phyloP scores from a whole-genome alignment of 2,888 invertebrate species.

The Cartodere bifasciata region DNA sequence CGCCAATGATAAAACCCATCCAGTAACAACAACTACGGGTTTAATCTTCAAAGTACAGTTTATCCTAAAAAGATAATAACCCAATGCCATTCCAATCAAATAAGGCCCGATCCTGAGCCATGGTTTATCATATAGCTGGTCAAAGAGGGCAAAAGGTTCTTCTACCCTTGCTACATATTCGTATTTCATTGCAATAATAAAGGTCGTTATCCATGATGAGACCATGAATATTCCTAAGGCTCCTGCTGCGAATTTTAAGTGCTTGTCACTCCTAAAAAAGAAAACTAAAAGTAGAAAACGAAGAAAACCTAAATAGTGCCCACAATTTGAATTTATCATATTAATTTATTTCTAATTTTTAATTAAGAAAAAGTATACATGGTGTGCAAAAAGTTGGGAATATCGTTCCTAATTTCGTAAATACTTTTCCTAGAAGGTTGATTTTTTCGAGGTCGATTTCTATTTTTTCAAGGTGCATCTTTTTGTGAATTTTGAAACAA shows the following conservation, averaged over 20 bases:
- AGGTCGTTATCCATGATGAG: conserved; percentile 65
- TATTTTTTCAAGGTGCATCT: too few species aligned
- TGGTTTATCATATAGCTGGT: conserved; percentile 72
- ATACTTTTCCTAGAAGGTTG: too few species aligned
- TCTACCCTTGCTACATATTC: conserved; percentile 64
- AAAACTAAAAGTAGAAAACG: too few species aligned
- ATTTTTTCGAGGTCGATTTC: too few species aligned
- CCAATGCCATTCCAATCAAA: conserved; percentile 64
- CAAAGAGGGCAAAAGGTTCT: conserved; percentile 71
- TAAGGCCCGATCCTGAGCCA: conserved; percentile 74
- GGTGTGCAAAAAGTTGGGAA: too few species aligned
- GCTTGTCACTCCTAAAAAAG: conserved; percentile 35
- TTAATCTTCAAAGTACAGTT: conserved; percentile 51
- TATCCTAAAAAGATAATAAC: conserved; percentile 56
- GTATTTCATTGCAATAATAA: conserved; percentile 59
- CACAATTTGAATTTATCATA: too few species aligned
- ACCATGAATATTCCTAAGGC: conserved; percentile 47
- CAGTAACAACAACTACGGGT: conserved; percentile 40
- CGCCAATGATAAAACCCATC: conserved; percentile 48
- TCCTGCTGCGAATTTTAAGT: conserved; percentile 49
- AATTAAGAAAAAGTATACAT: too few species aligned
- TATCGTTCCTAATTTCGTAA: too few species aligned
- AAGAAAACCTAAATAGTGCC: too few species aligned
- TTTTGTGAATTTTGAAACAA: too few species aligned
- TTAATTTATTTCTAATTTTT: too few species aligned